Base-by-base conservation (phyloP, 1,140 invertebrate genomes). In the Asobara japonica region DNA sequence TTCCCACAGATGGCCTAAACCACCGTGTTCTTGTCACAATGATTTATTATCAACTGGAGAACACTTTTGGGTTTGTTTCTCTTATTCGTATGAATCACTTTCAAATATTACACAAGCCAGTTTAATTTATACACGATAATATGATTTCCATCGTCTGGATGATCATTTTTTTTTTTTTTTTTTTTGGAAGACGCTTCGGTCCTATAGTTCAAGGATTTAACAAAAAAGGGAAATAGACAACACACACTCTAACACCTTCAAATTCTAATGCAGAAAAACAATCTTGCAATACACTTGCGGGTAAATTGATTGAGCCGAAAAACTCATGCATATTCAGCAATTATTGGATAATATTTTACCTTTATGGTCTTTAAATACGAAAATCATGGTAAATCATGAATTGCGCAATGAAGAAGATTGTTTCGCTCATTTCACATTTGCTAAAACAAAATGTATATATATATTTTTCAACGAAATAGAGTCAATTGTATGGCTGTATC, bases 401-500 rank as follows among this genome's bases (percentile, higher is more conserved):
- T n/a, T n/a, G n/a, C n/a, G n/a, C n/a, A n/a, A n/a, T n/a, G n/a
- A n/a, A n/a, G n/a, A n/a, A n/a, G n/a, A n/a, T n/a, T n/a, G n/a
- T n/a, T n/a, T n/a, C n/a, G n/a, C n/a, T n/a, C n/a, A n/a, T n/a
- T n/a, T n/a, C n/a, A n/a, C n/a, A n/a, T n/a, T n/a, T n/a, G n/a
- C n/a, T n/a, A n/a, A n/a, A n/a, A n/a, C n/a, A n/a, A n/a, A n/a
- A n/a, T n/a, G n/a, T n/a, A n/a, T n/a, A n/a, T n/a, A n/a, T n/a
- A n/a, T 38, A 38, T 38, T 38, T 38, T 38, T 10, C 36, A 8
- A 8, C 36, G n/a, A n/a, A 38, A 38, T 38, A 38, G n/a, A 38
- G 10, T 38, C 36, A 38, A 51, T 51, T 51, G 83, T 83, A 83
- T 82, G 77, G 2, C 8, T 83, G 11, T 36, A 51, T 16, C 2